A percentile compares a stretch with the other conserved stretches of the same genome.
Evolutionary conservation across 1,140 invertebrate species (phyloP).

Genomic region (Brachionus calyciflorus): DNA sequence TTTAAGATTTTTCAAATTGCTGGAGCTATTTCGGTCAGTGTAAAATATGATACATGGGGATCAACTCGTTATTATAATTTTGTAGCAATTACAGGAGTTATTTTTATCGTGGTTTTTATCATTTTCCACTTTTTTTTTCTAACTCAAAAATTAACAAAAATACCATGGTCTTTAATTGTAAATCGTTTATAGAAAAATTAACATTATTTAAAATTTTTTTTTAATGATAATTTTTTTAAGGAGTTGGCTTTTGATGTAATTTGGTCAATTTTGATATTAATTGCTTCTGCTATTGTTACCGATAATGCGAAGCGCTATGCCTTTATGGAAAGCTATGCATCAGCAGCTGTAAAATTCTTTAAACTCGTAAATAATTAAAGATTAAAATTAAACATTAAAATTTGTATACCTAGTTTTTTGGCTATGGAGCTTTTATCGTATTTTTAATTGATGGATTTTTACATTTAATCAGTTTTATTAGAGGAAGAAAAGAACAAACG

Average conservation of each 20-base stretch:
- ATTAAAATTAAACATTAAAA: neutral
- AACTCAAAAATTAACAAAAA: slow-evolving; percentile 3
- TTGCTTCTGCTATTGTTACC: slow-evolving; percentile 30
- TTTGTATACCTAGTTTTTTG: slow-evolving; percentile 27
- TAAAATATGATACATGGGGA: slow-evolving; percentile 44
- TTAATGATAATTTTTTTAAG: neutral
- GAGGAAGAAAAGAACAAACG: neutral
- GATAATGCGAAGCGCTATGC: neutral
- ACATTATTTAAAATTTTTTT: neutral
- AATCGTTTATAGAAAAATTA: neutral
- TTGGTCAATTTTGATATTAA: slow-evolving; percentile 32
- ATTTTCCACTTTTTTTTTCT: slow-evolving; percentile 3
- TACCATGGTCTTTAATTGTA: slow-evolving; percentile 41
- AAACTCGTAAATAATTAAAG: neutral
- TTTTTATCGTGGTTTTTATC: slow-evolving; percentile 2
- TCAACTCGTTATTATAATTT: slow-evolving; percentile 39
- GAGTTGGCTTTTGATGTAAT: slow-evolving; percentile 8
- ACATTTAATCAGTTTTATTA: neutral
- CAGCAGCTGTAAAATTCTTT: slow-evolving; percentile 25
- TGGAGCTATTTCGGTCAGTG: slow-evolving; percentile 8
- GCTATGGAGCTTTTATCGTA: slow-evolving; percentile 24
- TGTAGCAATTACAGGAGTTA: slow-evolving; percentile 21
- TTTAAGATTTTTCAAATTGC: slow-evolving; percentile 28
- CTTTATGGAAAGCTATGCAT: slow-evolving; percentile 34
- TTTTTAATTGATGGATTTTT: neutral